These are phyloP conservation scores for Epinotia bilunana DNA, from an alignment of 2,888 invertebrate species.

Conservation along the genomic window DNA sequence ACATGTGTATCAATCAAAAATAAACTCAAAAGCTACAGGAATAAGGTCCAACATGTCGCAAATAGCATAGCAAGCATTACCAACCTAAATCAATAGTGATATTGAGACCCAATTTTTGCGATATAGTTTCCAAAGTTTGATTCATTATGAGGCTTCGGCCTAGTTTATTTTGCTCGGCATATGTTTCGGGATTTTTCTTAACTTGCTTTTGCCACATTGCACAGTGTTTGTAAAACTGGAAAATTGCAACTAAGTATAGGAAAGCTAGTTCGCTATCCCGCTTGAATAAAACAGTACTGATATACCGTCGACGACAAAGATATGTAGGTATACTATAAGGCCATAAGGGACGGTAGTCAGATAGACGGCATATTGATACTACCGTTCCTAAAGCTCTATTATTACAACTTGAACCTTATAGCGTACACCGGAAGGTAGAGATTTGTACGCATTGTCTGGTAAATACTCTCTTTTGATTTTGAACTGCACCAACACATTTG, in stretches of 20 bases:
- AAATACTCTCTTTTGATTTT: too few species aligned
- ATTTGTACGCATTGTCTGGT: too few species aligned
- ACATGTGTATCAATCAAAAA: conserved; percentile 35
- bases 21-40: conserved; percentile 2
- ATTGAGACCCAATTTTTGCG: conserved; percentile 85
- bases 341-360: too few species aligned
- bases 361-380: too few species aligned
- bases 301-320: not conserved
- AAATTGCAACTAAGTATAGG: conserved; percentile 67
- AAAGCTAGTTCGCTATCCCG: conserved; percentile 52
- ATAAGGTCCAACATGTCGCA: conserved; percentile 53
- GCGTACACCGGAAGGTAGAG: too few species aligned
- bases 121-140: conserved; percentile 83
- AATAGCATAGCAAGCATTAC: conserved; percentile 72
- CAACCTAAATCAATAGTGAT: conserved; percentile 80
- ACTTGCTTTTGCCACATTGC: conserved; percentile 88
- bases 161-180: conserved; percentile 84
- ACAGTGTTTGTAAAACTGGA: conserved; percentile 92
- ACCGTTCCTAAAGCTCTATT: too few species aligned
- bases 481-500: too few species aligned
- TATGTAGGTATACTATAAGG: not conserved
- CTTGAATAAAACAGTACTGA: not conserved
- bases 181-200: conserved; percentile 86
- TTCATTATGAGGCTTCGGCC: conserved; percentile 82
- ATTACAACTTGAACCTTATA: too few species aligned